A percentile compares a stretch with the other conserved stretches of the same genome.
These are phyloP conservation scores for Phocides pigmalion DNA, from an alignment of 1,140 invertebrate genomes.

Conservation along the genomic window DNA sequence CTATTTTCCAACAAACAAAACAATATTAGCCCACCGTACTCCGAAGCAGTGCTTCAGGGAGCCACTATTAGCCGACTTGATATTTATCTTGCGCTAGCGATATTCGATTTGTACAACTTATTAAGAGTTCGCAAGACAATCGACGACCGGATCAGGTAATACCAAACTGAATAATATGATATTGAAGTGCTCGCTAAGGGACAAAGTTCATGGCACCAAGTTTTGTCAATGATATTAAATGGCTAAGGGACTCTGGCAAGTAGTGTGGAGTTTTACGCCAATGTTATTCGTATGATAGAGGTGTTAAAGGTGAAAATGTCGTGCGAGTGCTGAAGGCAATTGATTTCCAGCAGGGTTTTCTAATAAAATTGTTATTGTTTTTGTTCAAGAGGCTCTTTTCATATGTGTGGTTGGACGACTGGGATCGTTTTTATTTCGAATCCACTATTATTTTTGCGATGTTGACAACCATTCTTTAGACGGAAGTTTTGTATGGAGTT, in stretches of 20 bases:
- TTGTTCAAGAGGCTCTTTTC: conserved; percentile 30
- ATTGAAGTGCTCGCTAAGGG: conserved; percentile 35
- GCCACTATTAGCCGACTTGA: conserved; percentile 24
- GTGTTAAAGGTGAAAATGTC: conserved; percentile 24
- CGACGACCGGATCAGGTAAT: conserved; percentile 27
- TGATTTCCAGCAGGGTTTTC: conserved; percentile 32
- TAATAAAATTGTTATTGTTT: conserved; percentile 35
- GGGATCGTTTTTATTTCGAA: conserved; percentile 23
- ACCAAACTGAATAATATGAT: conserved; percentile 34
- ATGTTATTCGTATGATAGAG: background rate
- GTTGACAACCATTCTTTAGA: conserved; percentile 10
- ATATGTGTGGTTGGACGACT: conserved; percentile 19
- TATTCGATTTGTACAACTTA: conserved; percentile 33
- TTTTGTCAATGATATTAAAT: conserved; percentile 34
- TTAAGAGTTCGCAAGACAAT: conserved; percentile 35
- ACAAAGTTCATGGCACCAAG: conserved; percentile 24
- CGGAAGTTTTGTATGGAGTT: background rate
- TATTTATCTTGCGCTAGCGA: conserved; percentile 25
- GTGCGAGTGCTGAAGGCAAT: conserved; percentile 11
- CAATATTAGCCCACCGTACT: conserved; percentile 12
- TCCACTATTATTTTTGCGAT: conserved; percentile 19
- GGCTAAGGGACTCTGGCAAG: background rate
- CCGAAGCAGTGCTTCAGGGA: conserved; percentile 19
- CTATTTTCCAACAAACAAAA: conserved; percentile 18
- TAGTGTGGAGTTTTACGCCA: background rate